Evolutionary conservation across 2,113 vertebrate genomes (phyloP).

Genomic region (Condylura cristata): DNA sequence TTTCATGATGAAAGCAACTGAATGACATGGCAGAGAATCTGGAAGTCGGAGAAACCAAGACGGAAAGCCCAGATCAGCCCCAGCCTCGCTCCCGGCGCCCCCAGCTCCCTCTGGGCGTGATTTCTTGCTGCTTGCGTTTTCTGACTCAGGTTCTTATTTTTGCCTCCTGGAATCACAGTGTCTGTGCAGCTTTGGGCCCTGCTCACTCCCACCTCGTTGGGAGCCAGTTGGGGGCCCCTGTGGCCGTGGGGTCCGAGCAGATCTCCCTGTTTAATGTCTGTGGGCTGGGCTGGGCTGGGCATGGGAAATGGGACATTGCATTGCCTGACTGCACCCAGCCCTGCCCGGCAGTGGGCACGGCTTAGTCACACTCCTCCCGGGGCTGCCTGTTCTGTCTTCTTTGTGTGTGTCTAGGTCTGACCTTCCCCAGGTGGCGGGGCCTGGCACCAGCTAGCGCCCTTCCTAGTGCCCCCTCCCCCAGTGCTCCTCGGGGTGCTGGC

Average conservation of each 20-base stretch:
- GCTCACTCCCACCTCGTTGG: conserved; percentile 31
- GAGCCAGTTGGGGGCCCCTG: not conserved
- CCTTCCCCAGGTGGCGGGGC: not conserved
- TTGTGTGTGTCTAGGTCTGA: not conserved
- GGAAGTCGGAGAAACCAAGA: conserved; percentile 70
- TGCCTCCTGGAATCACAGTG: conserved; percentile 70
- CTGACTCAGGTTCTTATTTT: conserved; percentile 74
- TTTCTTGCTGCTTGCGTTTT: conserved; percentile 50
- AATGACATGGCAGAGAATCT: conserved; percentile 40
- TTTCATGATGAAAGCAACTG: conserved; percentile 68
- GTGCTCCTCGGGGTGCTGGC: not conserved
- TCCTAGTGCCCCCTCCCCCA: not conserved
- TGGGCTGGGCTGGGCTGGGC: not conserved
- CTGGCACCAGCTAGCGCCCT: not conserved
- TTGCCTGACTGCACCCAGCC: not conserved
- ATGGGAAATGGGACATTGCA: not conserved
- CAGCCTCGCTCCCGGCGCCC: not conserved
- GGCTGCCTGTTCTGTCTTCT: not conserved
- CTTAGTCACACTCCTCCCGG: not conserved
- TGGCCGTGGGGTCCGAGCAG: not conserved
- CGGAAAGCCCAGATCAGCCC: not conserved
- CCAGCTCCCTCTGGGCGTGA: conserved; percentile 45
- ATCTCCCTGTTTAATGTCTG: conserved; percentile 30
- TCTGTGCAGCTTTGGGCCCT: conserved; percentile 38
- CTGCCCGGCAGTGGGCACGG: not conserved